These are phyloP conservation scores for Lepidostoma basale DNA, from an alignment of 1,140 invertebrate genomes.

Conservation along the genomic window DNA sequence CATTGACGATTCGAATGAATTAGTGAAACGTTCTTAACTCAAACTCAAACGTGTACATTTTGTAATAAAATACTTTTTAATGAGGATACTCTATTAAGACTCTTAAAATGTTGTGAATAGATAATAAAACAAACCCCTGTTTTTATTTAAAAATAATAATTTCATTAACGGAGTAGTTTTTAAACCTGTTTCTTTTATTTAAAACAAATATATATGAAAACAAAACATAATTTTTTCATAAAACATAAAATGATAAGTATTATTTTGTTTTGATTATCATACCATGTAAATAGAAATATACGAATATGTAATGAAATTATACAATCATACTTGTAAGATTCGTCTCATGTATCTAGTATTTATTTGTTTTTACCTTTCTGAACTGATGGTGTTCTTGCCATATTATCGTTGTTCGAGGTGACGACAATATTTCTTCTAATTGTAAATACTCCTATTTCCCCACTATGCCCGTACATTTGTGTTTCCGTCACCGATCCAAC, in stretches of 20 bases:
- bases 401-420: no score
- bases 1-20: not conserved
- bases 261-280: not conserved
- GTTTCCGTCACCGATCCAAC: no score
- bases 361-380: not conserved
- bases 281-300: constrained; percentile 25
- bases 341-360: constrained; percentile 13
- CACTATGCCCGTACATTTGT: no score
- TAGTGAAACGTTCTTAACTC: not conserved
- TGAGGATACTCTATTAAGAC: constrained; percentile 8
- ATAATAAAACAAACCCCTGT: constrained; percentile 34
- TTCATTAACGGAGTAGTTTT: constrained; percentile 1
- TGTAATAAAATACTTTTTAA: constrained; percentile 11
- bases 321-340: constrained; percentile 44
- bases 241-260: not conserved
- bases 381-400: no score
- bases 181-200: not conserved
- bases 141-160: not conserved
- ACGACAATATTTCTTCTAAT: no score
- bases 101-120: constrained; percentile 43
- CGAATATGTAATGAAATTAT: constrained; percentile 42
- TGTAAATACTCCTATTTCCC: no score
- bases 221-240: not conserved
- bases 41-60: constrained; percentile 32
- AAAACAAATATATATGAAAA: not conserved